Conservation (phyloP, 1,140 invertebrate species). For the Drosophila parvula region DNA sequence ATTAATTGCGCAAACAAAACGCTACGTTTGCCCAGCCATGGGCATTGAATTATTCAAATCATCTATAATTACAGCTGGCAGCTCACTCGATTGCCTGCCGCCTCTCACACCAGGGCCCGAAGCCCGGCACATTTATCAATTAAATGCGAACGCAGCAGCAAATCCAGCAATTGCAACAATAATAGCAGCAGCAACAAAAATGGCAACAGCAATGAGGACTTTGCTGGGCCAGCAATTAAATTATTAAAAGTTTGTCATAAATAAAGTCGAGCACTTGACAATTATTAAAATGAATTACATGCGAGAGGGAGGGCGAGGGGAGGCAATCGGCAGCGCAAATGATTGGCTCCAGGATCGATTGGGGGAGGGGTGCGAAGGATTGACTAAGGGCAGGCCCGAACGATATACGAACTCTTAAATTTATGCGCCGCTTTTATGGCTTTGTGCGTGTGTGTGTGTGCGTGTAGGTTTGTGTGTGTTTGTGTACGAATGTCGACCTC, state of each 20-base stretch:
- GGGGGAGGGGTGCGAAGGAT: slow-evolving; percentile 21
- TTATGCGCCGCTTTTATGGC: slow-evolving; percentile 66
- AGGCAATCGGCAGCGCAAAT: slow-evolving; percentile 20
- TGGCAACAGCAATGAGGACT: slow-evolving; percentile 34
- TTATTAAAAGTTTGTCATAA: slow-evolving; percentile 80
- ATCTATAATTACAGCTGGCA: slow-evolving; percentile 76
- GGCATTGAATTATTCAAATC: slow-evolving; percentile 80
- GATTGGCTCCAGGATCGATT: slow-evolving; percentile 30
- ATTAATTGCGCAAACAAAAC: slow-evolving; percentile 81
- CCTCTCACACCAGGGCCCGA: neutral
- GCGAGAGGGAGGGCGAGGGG: slow-evolving; percentile 17
- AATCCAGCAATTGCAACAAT: slow-evolving; percentile 74
- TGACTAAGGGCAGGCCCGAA: slow-evolving; percentile 37
- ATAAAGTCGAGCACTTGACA: slow-evolving; percentile 75
- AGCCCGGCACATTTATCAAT: slow-evolving; percentile 73
- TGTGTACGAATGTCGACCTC: slow-evolving; percentile 20
- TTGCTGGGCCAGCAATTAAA: slow-evolving; percentile 68
- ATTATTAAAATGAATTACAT: slow-evolving; percentile 80
- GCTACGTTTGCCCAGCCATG: slow-evolving; percentile 44
- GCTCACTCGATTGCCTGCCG: slow-evolving; percentile 23
- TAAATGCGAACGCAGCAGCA: slow-evolving; percentile 72
- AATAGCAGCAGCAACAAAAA: slow-evolving; percentile 26
- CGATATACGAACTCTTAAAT: slow-evolving; percentile 73
- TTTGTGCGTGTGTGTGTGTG: slow-evolving; percentile 3
- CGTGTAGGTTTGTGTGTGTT: neutral